These are phyloP conservation scores for Keiferia lycopersicella DNA, from an alignment of 2,888 invertebrate genomes.

Conservation along the genomic window DNA sequence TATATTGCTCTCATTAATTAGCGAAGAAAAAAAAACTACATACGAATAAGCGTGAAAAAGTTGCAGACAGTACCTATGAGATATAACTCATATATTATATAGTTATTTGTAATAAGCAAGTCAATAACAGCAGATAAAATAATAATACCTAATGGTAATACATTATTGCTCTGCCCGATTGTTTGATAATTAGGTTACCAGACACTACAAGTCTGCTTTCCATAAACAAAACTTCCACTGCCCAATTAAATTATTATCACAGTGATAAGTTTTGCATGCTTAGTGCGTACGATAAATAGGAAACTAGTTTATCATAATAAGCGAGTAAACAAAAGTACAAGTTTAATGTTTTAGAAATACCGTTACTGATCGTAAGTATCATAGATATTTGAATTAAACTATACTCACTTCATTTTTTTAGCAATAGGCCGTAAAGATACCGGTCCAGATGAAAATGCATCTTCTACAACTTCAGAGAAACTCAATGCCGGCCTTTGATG, in stretches of 20 bases:
- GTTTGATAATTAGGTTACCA: slow-evolving; percentile 21
- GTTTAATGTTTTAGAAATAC: background rate
- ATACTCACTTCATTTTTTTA: slow-evolving; percentile 82
- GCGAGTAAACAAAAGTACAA: background rate
- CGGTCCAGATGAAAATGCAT: slow-evolving; percentile 89
- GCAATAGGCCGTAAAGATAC: slow-evolving; percentile 82
- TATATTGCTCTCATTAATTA: no score
- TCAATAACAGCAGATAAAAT: background rate
- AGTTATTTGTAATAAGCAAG: background rate
- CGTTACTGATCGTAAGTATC: background rate
- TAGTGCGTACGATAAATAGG: background rate
- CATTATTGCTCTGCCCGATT: slow-evolving; percentile 16
- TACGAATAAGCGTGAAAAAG: background rate
- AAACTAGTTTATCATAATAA: background rate
- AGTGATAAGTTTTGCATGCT: background rate
- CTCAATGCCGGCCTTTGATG: slow-evolving; percentile 85
- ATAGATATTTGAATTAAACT: background rate
- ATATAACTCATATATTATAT: background rate
- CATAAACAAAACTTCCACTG: slow-evolving; percentile 21
- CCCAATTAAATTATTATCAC: background rate
- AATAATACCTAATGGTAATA: background rate
- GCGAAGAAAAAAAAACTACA: no score
- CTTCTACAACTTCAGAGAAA: slow-evolving; percentile 90
- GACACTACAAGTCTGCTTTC: slow-evolving; percentile 19
- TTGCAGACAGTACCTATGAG: background rate